Base-by-base conservation (phyloP, 2,113 vertebrate species). In the Silurus meridionalis region DNA sequence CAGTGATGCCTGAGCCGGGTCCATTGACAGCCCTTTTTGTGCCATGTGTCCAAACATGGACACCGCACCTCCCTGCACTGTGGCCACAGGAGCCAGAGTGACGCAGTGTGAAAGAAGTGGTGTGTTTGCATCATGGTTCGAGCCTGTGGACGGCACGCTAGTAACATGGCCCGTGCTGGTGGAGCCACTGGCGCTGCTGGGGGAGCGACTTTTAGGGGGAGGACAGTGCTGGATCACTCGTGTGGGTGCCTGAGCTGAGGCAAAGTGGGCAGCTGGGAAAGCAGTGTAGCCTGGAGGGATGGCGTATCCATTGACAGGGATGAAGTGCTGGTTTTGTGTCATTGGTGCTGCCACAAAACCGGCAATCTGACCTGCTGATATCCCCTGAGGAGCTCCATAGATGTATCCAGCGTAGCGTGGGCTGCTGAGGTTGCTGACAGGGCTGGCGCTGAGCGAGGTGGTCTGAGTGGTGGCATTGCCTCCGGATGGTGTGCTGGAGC, bases 401-500 rank as follows among this genome's bases (percentile, higher is more conserved):
- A 99, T 94, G 93, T 96, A 98, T 48, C 97, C 97, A 9, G 97
- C 96, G 17, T 97, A 98, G 13, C 97, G 93, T 2, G 97, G 96
- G 82, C 97, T 98, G 92, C 98, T 99, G 92, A 99, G 96, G 90
- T 98, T 99, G 92, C 98, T 99, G 85, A 99, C 96, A 0, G 98
- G 98, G 85, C 98, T 99, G 82, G 98, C 98, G 7, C 98, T 99
- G 67, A 99, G 96, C 0, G 98, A 99, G 83, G 98, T 99, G 17
- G 98, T 99, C 93, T 99, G 98, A 0, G 98, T 99, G 92, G 98
- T 99, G 92, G 97, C 97, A 13, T 99, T 99, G 57, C 98, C 98
- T 14, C 97, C 98, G 0, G 98, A 99, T 14, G 98, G 98, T 0
- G 98, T 97, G 46, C 97, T 98, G 75, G 98, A 99, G 92, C 98